These are phyloP conservation scores for Sipunculus nudus DNA, from an alignment of 2,888 invertebrate species.

Conservation along the genomic window DNA sequence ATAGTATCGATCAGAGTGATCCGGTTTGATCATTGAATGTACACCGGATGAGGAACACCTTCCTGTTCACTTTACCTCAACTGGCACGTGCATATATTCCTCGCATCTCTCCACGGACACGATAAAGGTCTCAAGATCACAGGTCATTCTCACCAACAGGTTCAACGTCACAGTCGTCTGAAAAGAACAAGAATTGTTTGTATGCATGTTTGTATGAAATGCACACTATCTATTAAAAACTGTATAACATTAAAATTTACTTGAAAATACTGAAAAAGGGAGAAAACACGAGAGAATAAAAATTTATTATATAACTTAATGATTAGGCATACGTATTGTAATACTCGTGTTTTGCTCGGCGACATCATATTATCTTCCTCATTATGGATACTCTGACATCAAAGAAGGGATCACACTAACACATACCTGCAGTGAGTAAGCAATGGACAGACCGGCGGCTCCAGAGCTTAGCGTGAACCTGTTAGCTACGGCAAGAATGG, in stretches of 20 bases:
- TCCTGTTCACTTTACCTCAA: no score
- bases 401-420: no score
- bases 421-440: slow-evolving; percentile 39
- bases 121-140: slow-evolving; percentile 12
- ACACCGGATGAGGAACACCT: no score
- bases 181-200: no score
- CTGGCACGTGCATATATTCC: slow-evolving; percentile 1
- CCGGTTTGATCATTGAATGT: no score
- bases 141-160: slow-evolving; percentile 9
- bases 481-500: slow-evolving; percentile 34
- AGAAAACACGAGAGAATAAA: neutral
- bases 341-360: neutral
- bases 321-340: neutral
- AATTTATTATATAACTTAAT: neutral
- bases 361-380: no score
- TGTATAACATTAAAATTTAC: neutral
- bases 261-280: neutral
- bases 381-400: no score
- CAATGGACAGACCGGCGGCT: slow-evolving; percentile 38
- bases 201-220: no score
- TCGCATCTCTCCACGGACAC: slow-evolving; percentile 10
- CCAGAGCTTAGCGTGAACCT: slow-evolving; percentile 28
- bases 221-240: no score
- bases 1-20: no score
- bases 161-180: slow-evolving; percentile 4